A percentile compares a stretch with the other conserved stretches of the same genome.
phyloP scores from a whole-genome alignment of 2,888 invertebrate genomes.

The Liopterus haemorrhoidalis region DNA sequence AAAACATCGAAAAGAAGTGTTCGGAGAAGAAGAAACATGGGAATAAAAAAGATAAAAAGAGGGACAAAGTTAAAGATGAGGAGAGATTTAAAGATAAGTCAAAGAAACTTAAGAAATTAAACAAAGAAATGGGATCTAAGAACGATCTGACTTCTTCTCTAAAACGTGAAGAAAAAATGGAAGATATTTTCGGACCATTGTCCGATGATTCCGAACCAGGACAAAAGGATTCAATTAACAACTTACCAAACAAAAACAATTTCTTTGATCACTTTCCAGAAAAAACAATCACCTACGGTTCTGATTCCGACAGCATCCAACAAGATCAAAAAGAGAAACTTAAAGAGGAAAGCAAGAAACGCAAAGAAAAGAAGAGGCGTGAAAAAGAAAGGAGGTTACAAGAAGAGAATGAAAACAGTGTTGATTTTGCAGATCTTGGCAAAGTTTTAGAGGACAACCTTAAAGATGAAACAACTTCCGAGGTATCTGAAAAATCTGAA shows the following conservation, averaged over 20 bases:
- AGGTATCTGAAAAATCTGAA: constrained; percentile 40
- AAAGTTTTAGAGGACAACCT: constrained; percentile 76
- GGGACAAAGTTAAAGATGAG: constrained; percentile 54
- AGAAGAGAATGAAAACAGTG: constrained; percentile 64
- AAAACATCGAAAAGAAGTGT: constrained; percentile 41
- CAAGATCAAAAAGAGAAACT: constrained; percentile 39
- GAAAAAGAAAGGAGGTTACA: constrained; percentile 50
- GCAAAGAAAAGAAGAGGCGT: constrained; percentile 58
- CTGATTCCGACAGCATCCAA: constrained; percentile 47
- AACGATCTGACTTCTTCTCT: constrained; percentile 41
- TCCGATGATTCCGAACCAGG: constrained; percentile 61
- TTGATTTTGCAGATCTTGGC: constrained; percentile 75
- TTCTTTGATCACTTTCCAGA: constrained; percentile 36
- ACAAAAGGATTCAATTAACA: constrained; percentile 33
- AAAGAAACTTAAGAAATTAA: constrained; percentile 53
- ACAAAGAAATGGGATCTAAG: constrained; percentile 39
- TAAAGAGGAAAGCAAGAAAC: constrained; percentile 54
- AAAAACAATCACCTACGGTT: constrained; percentile 45
- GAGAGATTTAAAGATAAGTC: constrained; percentile 52
- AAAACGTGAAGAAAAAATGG: constrained; percentile 75
- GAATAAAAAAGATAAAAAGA: constrained; percentile 56
- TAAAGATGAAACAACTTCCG: constrained; percentile 59
- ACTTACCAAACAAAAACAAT: constrained; percentile 38
- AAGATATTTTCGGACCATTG: constrained; percentile 80
- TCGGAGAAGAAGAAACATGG: constrained; percentile 44